A percentile compares a stretch with the other conserved stretches of the same genome.
These are phyloP conservation scores for Pteria penguin DNA, from an alignment of 2,888 invertebrate genomes.

Conservation along the genomic window DNA sequence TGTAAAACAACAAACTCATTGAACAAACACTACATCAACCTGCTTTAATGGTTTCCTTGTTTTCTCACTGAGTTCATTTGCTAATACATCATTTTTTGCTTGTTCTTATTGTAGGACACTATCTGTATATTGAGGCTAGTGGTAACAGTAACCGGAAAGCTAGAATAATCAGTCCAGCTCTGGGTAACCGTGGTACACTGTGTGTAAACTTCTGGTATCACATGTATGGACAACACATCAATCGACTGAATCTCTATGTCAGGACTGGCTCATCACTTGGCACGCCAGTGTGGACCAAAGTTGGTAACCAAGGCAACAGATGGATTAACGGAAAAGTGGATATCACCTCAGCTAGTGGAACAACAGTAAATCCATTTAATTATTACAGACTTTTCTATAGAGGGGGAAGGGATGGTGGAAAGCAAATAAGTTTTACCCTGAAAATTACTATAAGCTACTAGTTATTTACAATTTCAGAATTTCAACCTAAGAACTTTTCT, in stretches of 20 bases:
- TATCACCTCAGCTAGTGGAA: slow-evolving; percentile 29
- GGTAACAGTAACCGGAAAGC: slow-evolving; percentile 61
- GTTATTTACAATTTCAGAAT: no score
- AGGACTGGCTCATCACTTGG: slow-evolving; percentile 44
- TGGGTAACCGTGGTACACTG: slow-evolving; percentile 50
- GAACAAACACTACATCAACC: no score
- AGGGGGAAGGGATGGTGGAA: no score
- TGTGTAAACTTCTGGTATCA: slow-evolving; percentile 78
- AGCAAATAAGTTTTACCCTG: no score
- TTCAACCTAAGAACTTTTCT: no score
- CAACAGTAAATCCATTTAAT: slow-evolving; percentile 33
- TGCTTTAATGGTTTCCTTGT: no score
- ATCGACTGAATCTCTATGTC: slow-evolving; percentile 65
- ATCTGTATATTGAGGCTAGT: slow-evolving; percentile 73
- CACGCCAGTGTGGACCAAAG: slow-evolving; percentile 54
- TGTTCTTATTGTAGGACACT: slow-evolving; percentile 64
- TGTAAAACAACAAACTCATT: no score
- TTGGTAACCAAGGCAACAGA: slow-evolving; percentile 62
- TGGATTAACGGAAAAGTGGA: slow-evolving; percentile 66
- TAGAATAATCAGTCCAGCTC: slow-evolving; percentile 59
- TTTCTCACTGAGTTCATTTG: no score
- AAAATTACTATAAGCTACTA: background rate
- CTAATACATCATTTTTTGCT: no score
- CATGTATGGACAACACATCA: slow-evolving; percentile 76
- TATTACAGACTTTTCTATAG: no score